phyloP scores from a whole-genome alignment of 2,888 invertebrate species.

The Polydesmus complanatus region DNA sequence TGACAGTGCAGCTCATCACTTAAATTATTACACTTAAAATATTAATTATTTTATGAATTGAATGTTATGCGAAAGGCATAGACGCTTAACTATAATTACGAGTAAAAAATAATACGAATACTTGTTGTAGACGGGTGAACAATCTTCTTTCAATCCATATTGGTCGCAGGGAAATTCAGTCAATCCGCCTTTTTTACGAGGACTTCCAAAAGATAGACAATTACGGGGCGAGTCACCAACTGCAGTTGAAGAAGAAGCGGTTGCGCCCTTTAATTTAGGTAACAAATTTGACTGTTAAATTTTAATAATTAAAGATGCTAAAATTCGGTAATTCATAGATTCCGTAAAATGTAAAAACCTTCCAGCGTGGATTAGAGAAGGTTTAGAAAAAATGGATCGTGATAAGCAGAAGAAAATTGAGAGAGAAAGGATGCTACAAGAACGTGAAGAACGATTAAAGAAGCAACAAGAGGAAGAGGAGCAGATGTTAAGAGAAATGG shows the following conservation, averaged over 20 bases:
- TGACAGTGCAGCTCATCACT: background rate
- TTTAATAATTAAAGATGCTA: conserved; percentile 3
- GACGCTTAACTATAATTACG: background rate
- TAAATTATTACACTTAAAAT: background rate
- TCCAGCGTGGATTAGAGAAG: conserved; percentile 97
- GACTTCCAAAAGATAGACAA: background rate
- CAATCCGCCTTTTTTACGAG: conserved; percentile 4
- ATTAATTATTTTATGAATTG: background rate
- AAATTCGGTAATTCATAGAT: conserved; percentile 41
- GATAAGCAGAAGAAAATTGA: conserved; percentile 80
- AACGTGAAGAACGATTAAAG: conserved; percentile 40
- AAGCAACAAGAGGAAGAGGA: conserved; percentile 25
- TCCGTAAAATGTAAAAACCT: conserved; percentile 75
- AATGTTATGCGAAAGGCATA: background rate
- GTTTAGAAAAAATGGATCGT: conserved; percentile 92
- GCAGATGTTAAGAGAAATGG: conserved; percentile 10
- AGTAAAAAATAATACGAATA: background rate
- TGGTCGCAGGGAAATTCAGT: conserved; percentile 5
- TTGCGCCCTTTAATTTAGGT: background rate
- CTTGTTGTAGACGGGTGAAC: background rate
- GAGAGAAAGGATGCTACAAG: conserved; percentile 51
- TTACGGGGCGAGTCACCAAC: background rate
- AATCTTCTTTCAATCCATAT: background rate
- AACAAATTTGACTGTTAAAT: background rate
- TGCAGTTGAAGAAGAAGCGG: conserved; percentile 1